Evolutionary conservation across 1,140 invertebrate genomes (phyloP).

Genomic region (Marisa cornuarietis): DNA sequence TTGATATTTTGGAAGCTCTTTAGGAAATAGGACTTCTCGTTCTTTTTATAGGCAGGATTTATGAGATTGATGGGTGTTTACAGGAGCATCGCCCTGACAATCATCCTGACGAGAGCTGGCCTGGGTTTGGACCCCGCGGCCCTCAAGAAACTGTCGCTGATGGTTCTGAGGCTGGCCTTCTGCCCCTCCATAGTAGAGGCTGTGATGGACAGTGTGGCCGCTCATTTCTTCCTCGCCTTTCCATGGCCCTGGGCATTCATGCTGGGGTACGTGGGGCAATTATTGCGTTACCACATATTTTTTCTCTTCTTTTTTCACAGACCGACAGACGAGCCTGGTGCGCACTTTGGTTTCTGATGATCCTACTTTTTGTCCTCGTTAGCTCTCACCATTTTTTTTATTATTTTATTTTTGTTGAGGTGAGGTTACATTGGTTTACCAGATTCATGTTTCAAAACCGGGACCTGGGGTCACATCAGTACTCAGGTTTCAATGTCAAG

Average conservation of each 20-base stretch:
- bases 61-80: background rate
- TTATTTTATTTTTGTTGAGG: no score
- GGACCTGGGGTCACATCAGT: no score
- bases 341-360: no score
- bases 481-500: no score
- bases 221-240: slow-evolving; percentile 80
- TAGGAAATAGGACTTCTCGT: no score
- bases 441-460: no score
- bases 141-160: slow-evolving; percentile 75
- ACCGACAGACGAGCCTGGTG: no score
- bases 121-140: slow-evolving; percentile 88
- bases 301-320: no score
- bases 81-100: slow-evolving; percentile 88
- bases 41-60: background rate
- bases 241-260: slow-evolving; percentile 89
- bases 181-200: slow-evolving; percentile 86
- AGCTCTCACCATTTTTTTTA: no score
- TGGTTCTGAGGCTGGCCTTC: slow-evolving; percentile 83
- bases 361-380: no score
- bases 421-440: no score
- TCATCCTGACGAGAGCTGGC: slow-evolving; percentile 91
- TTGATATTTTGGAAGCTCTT: no score
- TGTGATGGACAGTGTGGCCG: slow-evolving; percentile 73
- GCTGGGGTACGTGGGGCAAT: slow-evolving; percentile 65
- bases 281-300: background rate